Percentiles rank a stretch among this genome's conserved stretches.
phyloP scores from a whole-genome alignment of 2,888 invertebrate species.

The Drosophila picticornis region DNA sequence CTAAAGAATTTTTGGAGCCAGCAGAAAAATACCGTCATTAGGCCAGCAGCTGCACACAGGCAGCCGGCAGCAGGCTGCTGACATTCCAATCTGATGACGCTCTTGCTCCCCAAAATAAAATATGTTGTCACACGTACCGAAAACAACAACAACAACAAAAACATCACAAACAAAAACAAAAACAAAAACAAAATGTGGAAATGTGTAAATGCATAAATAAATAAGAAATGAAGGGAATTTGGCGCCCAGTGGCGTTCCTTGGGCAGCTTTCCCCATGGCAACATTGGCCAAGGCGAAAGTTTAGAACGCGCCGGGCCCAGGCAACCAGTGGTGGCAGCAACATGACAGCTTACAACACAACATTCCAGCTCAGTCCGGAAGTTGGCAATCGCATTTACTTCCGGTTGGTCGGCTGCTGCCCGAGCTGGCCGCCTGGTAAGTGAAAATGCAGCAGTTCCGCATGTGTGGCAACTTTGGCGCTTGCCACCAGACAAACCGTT shows the following conservation, averaged over 20 bases:
- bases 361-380: constrained; percentile 56
- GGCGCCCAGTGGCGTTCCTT: constrained; percentile 43
- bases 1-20: constrained; percentile 73
- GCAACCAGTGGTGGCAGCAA: constrained; percentile 35
- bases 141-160: not conserved
- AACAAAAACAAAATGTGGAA: constrained; percentile 1
- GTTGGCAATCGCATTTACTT: constrained; percentile 72
- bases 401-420: constrained; percentile 71
- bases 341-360: not conserved
- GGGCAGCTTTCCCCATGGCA: constrained; percentile 66
- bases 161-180: not conserved
- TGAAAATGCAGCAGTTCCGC: constrained; percentile 83
- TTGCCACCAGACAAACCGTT: not conserved
- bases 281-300: constrained; percentile 73
- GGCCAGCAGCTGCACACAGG: constrained; percentile 76
- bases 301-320: constrained; percentile 62
- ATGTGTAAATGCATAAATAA: not conserved
- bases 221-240: constrained; percentile 11
- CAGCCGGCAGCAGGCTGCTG: constrained; percentile 31
- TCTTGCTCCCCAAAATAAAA: constrained; percentile 43
- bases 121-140: not conserved
- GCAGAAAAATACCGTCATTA: constrained; percentile 82
- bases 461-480: constrained; percentile 62
- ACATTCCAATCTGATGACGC: constrained; percentile 69
- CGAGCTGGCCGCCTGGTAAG: constrained; percentile 76